Evolutionary conservation across 2,797 vertebrate species (phyloP).

Genomic region (Perodicticus potto): DNA sequence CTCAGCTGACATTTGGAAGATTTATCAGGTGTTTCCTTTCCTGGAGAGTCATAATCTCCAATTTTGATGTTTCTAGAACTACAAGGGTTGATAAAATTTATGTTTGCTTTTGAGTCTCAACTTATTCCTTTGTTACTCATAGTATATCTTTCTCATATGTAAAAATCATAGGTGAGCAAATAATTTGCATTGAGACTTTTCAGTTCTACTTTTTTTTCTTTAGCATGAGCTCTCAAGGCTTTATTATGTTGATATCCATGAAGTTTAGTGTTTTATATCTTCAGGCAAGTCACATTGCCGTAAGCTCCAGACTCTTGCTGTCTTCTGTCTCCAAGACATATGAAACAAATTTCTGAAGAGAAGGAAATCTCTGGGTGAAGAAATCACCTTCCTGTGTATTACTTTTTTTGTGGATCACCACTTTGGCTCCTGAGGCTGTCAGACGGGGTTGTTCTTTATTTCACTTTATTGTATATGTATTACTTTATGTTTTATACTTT

Average conservation of each 20-base stretch:
- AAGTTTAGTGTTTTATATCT: background rate
- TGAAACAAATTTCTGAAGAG: background rate
- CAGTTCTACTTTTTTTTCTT: too few relatives aligned
- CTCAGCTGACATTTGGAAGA: too few relatives aligned
- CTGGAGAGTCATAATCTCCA: background rate
- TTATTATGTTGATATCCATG: background rate
- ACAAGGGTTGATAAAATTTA: background rate
- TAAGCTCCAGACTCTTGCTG: accelerated
- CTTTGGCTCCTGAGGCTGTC: background rate
- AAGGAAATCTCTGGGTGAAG: background rate
- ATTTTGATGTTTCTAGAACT: too few relatives aligned
- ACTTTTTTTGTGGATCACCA: background rate
- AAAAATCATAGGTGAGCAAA: background rate
- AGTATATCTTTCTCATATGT: background rate
- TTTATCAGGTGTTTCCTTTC: background rate
- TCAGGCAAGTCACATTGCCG: background rate
- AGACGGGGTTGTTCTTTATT: background rate
- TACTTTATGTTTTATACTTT: background rate
- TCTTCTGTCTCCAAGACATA: background rate
- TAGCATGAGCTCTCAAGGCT: background rate
- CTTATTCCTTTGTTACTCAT: background rate
- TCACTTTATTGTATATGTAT: background rate
- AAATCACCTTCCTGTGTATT: accelerated
- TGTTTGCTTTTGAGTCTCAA: background rate
- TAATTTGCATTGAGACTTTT: background rate